Percentiles rank a stretch among this genome's conserved stretches.
These are phyloP conservation scores for Drosophila sordidula DNA, from an alignment of 2,888 invertebrate species.

Conservation along the genomic window DNA sequence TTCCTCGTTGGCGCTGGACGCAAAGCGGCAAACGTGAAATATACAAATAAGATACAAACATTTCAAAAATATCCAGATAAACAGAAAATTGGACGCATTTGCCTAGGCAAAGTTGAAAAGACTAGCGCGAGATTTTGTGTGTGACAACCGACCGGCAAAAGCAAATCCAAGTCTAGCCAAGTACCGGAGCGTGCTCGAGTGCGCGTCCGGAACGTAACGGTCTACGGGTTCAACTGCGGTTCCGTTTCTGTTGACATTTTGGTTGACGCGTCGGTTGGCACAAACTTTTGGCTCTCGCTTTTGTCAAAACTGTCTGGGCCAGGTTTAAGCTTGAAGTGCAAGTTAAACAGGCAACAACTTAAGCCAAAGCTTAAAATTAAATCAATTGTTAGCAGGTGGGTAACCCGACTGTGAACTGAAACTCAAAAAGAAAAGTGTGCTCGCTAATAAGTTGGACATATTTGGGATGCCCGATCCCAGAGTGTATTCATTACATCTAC, in stretches of 20 bases:
- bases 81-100: constrained; percentile 29
- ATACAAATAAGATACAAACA: constrained; percentile 27
- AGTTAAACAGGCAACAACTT: constrained; percentile 42
- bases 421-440: constrained; percentile 31
- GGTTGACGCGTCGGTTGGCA: constrained; percentile 26
- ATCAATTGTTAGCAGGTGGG: constrained; percentile 49
- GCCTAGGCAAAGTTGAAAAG: constrained; percentile 12
- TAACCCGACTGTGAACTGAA: constrained; percentile 14
- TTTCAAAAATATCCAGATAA: constrained; percentile 23
- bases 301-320: constrained; percentile 45
- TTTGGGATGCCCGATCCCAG: constrained; percentile 23
- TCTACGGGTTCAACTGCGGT: constrained; percentile 25
- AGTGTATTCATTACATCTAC: constrained; percentile 46
- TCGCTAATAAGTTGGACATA: constrained; percentile 63
- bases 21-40: constrained; percentile 48
- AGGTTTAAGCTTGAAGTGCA: constrained; percentile 40
- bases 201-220: constrained; percentile 32
- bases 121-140: constrained; percentile 21
- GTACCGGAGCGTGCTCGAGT: constrained; percentile 71
- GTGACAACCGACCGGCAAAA: constrained; percentile 39
- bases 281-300: constrained; percentile 57
- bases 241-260: constrained; percentile 18
- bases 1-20: constrained; percentile 71
- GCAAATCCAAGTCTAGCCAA: constrained; percentile 43
- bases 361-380: constrained; percentile 35